Conservation (phyloP, 2,113 vertebrate genomes). For the Nymphicus hollandicus region DNA sequence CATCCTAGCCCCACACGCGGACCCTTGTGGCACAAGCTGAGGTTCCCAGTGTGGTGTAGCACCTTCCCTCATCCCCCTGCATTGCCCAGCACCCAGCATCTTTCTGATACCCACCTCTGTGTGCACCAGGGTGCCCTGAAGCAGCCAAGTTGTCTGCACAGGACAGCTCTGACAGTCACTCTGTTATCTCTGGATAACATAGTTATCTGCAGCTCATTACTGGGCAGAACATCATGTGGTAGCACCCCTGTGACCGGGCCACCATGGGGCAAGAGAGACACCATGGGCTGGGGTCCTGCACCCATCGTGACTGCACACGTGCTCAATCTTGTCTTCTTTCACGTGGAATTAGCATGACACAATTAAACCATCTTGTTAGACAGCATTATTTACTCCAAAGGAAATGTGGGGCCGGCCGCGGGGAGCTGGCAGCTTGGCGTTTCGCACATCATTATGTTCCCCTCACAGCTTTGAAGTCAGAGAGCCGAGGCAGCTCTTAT, state of each 20-base stretch:
- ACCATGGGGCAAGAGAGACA: fast-evolving
- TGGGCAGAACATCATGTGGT: not conserved
- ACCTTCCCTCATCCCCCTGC: not conserved
- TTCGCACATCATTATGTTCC: conserved; percentile 59
- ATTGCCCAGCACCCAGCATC: not conserved
- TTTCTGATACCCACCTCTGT: fast-evolving
- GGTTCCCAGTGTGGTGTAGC: not conserved
- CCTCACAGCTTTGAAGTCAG: conserved; percentile 23
- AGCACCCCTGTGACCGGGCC: not conserved
- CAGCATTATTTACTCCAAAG: conserved; percentile 38
- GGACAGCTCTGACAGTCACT: not conserved
- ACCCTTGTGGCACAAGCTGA: fast-evolving
- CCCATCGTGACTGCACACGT: not conserved
- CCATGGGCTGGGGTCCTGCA: not conserved
- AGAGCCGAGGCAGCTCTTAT: not conserved
- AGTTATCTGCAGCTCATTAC: not conserved
- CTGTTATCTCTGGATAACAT: not conserved
- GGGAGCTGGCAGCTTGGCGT: conserved; percentile 42
- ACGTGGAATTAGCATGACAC: conserved; percentile 27
- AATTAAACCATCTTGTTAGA: conserved; percentile 36
- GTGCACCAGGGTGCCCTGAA: not conserved
- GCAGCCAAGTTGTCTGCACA: fast-evolving
- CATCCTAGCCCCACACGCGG: not conserved
- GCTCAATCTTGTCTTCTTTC: conserved; percentile 48
- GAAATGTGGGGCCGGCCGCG: not conserved